A percentile compares a stretch with the other conserved stretches of the same genome.
phyloP scores from a whole-genome alignment of 2,888 invertebrate species.

The Lasioglossum morio region DNA sequence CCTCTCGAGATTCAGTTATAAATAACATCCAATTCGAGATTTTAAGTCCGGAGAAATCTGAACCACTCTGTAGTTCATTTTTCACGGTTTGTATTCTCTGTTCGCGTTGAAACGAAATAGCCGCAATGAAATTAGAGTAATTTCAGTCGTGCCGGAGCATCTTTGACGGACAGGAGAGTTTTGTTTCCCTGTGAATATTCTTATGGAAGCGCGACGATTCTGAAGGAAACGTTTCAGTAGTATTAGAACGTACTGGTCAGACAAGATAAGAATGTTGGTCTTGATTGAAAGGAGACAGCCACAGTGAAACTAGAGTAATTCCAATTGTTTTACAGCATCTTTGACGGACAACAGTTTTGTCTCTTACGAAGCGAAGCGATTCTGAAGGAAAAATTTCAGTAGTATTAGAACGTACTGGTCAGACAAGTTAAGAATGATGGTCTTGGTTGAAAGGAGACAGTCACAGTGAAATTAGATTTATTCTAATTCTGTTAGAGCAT shows the following conservation, averaged over 20 bases:
- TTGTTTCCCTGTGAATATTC: not conserved
- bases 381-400: no score
- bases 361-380: no score
- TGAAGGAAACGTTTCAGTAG: not conserved
- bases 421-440: no score
- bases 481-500: no score
- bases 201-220: not conserved
- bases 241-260: not conserved
- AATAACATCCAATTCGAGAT: not conserved
- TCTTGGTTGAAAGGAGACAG: no score
- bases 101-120: not conserved
- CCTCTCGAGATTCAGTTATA: not conserved
- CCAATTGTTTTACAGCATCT: no score
- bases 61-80: not conserved
- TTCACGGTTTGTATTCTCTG: not conserved
- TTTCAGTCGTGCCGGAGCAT: not conserved
- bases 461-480: no score
- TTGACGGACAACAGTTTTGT: no score
- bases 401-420: no score
- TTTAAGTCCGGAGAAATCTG: not conserved
- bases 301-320: no score
- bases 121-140: not conserved
- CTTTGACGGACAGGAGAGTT: not conserved
- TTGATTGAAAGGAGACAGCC: no score
- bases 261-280: not conserved